Conservation (phyloP, 2,797 vertebrate species). For the Carcharodon carcharias region DNA sequence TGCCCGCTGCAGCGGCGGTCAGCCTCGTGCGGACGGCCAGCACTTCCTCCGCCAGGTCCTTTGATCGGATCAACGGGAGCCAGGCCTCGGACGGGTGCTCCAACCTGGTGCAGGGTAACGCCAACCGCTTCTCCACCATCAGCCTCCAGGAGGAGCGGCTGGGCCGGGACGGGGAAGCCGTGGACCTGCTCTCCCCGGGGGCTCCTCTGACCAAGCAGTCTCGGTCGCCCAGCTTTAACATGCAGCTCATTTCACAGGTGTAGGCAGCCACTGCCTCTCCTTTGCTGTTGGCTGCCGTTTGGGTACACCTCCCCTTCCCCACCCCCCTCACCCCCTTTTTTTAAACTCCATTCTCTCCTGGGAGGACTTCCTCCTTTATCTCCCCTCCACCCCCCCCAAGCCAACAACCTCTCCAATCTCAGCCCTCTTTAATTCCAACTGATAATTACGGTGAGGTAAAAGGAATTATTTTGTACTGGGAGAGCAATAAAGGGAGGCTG, state of each 20-base stretch:
- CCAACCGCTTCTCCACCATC: slow-evolving; percentile 81
- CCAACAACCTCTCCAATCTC: slow-evolving; percentile 2
- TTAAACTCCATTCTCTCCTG: slow-evolving; percentile 41
- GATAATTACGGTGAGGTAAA: not conserved
- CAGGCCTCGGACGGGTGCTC: slow-evolving; percentile 58
- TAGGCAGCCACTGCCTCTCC: slow-evolving; percentile 50
- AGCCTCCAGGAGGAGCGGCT: slow-evolving; percentile 90
- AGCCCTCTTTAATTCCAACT: slow-evolving; percentile 45
- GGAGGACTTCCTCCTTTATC: not conserved
- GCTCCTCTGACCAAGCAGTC: slow-evolving; percentile 89
- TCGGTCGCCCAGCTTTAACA: slow-evolving; percentile 98
- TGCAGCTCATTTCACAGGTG: slow-evolving; percentile 99
- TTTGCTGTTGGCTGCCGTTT: slow-evolving; percentile 39
- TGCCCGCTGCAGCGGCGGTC: slow-evolving; percentile 64
- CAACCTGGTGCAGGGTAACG: slow-evolving; percentile 58
- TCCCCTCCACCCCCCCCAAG: slow-evolving; percentile 8
- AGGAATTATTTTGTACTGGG: slow-evolving; percentile 64
- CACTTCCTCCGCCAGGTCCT: slow-evolving; percentile 90
- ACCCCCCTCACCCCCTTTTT: slow-evolving; percentile 26
- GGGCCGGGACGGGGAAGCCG: slow-evolving; percentile 69
- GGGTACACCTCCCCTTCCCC: not conserved
- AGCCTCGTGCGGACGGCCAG: slow-evolving; percentile 83
- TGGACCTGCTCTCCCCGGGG: slow-evolving; percentile 78
- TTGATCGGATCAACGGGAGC: slow-evolving; percentile 86
- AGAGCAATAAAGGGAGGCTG: slow-evolving; percentile 78